Evolutionary conservation across 2,797 vertebrate species (phyloP).

Genomic region (Darevskia mixta): DNA sequence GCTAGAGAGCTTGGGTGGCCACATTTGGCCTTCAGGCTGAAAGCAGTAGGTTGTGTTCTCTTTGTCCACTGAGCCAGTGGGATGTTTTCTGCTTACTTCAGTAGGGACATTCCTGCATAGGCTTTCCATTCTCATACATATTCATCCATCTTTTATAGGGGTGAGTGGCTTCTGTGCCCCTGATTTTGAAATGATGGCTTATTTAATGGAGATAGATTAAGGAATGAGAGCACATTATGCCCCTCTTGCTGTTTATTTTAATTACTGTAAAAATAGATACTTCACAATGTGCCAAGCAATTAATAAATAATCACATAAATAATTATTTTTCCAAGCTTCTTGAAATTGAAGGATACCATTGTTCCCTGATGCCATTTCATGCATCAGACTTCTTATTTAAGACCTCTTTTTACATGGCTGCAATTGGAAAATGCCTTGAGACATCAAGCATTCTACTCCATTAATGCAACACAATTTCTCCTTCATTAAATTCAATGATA

Average conservation of each 20-base stretch:
- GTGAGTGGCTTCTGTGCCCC: constrained; percentile 24
- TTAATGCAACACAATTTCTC: background rate
- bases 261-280: background rate
- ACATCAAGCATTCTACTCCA: background rate
- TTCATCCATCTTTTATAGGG: constrained; percentile 31
- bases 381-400: background rate
- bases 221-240: constrained; percentile 9
- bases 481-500: background rate
- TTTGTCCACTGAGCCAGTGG: background rate
- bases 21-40: too few species aligned
- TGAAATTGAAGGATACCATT: background rate
- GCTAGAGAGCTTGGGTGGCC: too few species aligned
- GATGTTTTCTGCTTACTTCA: background rate
- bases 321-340: background rate
- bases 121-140: constrained; percentile 3
- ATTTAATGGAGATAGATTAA: constrained; percentile 26
- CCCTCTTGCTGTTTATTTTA: background rate
- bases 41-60: background rate
- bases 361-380: background rate
- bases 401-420: background rate
- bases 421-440: background rate
- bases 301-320: constrained; percentile 7
- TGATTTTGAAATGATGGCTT: constrained; percentile 29
- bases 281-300: constrained; percentile 3
- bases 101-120: background rate